phyloP scores from a whole-genome alignment of 1,140 invertebrate genomes.

The Pachyrhynchus sulphureomaculatus region DNA sequence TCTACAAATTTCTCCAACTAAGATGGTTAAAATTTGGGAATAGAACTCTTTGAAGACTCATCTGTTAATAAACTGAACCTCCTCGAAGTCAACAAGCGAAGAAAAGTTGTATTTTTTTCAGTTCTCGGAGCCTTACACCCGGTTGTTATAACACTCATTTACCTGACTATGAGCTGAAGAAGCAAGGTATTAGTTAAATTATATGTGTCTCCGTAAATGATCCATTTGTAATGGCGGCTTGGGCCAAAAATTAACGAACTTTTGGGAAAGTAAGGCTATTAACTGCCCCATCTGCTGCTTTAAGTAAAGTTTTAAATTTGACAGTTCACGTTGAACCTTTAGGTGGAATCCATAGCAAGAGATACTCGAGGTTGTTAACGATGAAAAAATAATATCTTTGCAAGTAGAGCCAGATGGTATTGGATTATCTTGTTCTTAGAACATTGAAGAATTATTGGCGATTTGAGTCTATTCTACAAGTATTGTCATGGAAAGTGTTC shows the following conservation, averaged over 20 bases:
- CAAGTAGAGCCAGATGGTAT: slow-evolving; percentile 92
- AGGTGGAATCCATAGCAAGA: slow-evolving; percentile 61
- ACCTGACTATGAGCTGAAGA: slow-evolving; percentile 81
- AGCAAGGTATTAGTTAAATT: slow-evolving; percentile 80
- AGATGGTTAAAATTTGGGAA: slow-evolving; percentile 77
- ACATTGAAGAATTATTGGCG: too few species aligned
- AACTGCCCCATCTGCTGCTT: slow-evolving; percentile 75
- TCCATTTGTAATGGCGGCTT: slow-evolving; percentile 92
- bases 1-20: slow-evolving; percentile 60
- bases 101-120: slow-evolving; percentile 86
- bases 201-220: slow-evolving; percentile 90
- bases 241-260: slow-evolving; percentile 77
- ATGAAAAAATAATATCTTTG: slow-evolving; percentile 76
- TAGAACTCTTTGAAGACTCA: slow-evolving; percentile 81
- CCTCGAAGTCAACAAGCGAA: slow-evolving; percentile 69
- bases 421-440: slow-evolving; percentile 85
- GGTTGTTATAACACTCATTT: slow-evolving; percentile 84
- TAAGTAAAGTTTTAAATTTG: slow-evolving; percentile 78
- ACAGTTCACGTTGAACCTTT: slow-evolving; percentile 76
- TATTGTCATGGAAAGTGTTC: too few species aligned
- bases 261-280: slow-evolving; percentile 85
- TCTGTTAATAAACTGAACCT: slow-evolving; percentile 85
- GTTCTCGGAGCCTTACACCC: slow-evolving; percentile 94
- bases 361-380: slow-evolving; percentile 82
- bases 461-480: too few species aligned